Base-by-base conservation (phyloP, 1,140 invertebrate genomes). In the Ectropis grisescens region DNA sequence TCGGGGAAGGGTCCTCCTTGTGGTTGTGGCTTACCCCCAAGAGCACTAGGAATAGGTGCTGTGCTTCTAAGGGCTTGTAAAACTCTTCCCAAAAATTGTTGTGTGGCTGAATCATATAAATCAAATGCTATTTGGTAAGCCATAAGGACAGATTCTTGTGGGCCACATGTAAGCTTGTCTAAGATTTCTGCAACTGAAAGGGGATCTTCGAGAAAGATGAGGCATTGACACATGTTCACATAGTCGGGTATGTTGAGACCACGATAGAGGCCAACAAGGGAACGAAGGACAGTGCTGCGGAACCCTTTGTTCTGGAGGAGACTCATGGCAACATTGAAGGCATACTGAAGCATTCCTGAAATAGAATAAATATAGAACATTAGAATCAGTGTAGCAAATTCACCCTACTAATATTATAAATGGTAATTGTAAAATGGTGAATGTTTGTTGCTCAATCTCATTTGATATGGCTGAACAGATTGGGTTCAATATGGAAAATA, bases 111-210 rank as follows among this genome's bases (percentile, higher is more conserved):
- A 81, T 99, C 98, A 65, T 99, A 99, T 42, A 99, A 85, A 87
- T 99, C 98, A 85, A 99, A 99, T 0, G 92, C 96, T 58, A 99
- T 98, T 85, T 99, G 98, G 82, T 98, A 99, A 0, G 95, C 97
- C 95, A 99, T 98, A 2, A 99, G 62, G 29, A 85, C 84, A 33
- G 85, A 86, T 23, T 82, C 70, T 71, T 91, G 91, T 48, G 93
- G 89, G 10, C 89, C 87, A 75, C 91, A 89, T 26, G 92, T 92
- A 0, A 98, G 82, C 82, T 92, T 94, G 49, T 97, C 94, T 1
- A 98, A 79, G 44, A 98, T 90, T 69, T 95, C 90, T 7, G 96
- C 96, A 1, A 98, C 94, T 12, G 93, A 90, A 13, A 93, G 70
- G 1, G 96, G 92, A 83, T 98, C 95, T 69, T 98, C 96, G 26